Conservation (phyloP, 1,140 invertebrate genomes). For the Arion vulgaris region DNA sequence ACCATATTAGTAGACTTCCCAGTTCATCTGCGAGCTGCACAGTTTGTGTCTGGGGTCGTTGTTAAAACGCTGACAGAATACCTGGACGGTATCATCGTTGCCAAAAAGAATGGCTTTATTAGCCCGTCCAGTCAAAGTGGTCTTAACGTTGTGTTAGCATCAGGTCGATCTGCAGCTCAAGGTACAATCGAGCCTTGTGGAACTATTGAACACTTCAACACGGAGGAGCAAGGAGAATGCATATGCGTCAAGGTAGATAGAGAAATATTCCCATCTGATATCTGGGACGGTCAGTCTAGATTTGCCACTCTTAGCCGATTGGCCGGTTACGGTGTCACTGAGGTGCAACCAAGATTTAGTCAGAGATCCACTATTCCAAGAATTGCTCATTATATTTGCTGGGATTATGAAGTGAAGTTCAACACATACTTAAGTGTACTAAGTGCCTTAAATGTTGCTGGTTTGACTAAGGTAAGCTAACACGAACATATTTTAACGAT, state of each 20-base stretch:
- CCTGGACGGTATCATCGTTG: conserved; percentile 48
- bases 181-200: conserved; percentile 47
- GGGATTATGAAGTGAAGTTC: conserved; percentile 47
- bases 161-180: conserved; percentile 36
- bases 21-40: conserved; percentile 42
- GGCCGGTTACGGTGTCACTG: conserved; percentile 39
- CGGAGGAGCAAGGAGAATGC: conserved; percentile 43
- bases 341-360: conserved; percentile 22
- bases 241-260: conserved; percentile 38
- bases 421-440: conserved; percentile 44
- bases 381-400: conserved; percentile 51
- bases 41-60: conserved; percentile 46
- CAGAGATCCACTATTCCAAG: conserved; percentile 39
- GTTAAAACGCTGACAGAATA: conserved; percentile 37
- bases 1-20: conserved; percentile 51
- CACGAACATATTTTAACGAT: neutral
- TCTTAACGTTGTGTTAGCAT: conserved; percentile 41
- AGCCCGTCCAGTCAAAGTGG: conserved; percentile 43
- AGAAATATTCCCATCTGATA: conserved; percentile 44
- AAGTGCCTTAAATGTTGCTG: conserved; percentile 48
- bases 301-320: conserved; percentile 43
- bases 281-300: conserved; percentile 38
- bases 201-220: conserved; percentile 36
- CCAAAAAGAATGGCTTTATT: conserved; percentile 43
- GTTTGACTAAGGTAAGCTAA: conserved; percentile 42